Conservation (phyloP, 2,113 vertebrate genomes). For the Budorcas taxicolor region DNA sequence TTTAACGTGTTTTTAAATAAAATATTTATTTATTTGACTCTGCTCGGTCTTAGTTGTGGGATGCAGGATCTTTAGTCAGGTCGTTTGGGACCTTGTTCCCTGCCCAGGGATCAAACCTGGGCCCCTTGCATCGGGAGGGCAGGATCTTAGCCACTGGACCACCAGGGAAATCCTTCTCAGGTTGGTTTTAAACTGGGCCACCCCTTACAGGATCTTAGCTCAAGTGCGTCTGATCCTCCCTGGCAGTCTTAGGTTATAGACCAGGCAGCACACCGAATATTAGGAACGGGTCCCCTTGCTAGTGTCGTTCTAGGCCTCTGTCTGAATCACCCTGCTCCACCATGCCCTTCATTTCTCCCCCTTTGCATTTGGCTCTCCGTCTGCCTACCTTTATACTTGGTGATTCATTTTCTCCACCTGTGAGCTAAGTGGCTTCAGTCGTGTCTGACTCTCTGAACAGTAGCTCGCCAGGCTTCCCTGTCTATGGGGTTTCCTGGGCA, state of each 20-base stretch:
- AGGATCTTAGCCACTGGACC: not conserved
- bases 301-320: not conserved
- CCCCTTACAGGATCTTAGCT: not conserved
- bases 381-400: not conserved
- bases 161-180: not conserved
- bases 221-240: not conserved
- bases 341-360: rapidly evolving
- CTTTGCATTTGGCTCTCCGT: not conserved
- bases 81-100: not conserved
- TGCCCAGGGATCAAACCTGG: not conserved
- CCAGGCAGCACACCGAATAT: not conserved
- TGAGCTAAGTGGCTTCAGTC: not conserved
- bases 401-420: not conserved
- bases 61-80: not conserved
- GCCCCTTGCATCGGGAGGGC: not conserved
- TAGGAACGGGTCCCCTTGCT: not conserved
- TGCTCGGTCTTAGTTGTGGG: not conserved
- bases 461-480: not conserved
- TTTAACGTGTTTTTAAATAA: not conserved
- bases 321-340: not conserved
- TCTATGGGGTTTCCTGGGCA: not conserved
- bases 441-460: not conserved
- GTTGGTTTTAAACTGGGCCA: not conserved
- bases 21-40: not conserved
- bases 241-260: not conserved